These are phyloP conservation scores for Venustaconcha ellipsiformis DNA, from an alignment of 1,140 invertebrate genomes.

Conservation along the genomic window DNA sequence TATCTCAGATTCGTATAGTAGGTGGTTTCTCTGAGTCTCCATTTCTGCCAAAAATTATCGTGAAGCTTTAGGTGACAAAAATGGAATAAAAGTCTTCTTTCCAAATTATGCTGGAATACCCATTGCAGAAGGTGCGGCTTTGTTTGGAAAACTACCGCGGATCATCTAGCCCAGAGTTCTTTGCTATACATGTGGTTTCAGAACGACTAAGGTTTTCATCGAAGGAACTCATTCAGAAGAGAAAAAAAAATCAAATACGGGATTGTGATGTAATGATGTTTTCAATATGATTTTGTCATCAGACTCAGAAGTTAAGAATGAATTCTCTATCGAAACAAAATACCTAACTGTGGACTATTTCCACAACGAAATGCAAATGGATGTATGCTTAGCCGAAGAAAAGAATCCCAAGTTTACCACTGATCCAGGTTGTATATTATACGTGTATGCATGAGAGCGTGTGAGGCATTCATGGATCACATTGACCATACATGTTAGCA, in stretches of 20 bases:
- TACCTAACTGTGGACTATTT: no score
- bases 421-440: no score
- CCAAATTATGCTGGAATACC: conserved; percentile 23
- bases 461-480: no score
- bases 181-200: conserved; percentile 25
- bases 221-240: neutral
- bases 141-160: conserved; percentile 29
- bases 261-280: neutral
- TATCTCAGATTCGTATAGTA: conserved; percentile 25
- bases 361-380: no score
- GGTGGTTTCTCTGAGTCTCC: conserved; percentile 36
- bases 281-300: no score
- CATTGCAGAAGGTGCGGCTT: conserved; percentile 27
- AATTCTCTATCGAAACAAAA: no score
- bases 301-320: no score
- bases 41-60: conserved; percentile 17
- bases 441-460: no score
- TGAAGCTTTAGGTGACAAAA: conserved; percentile 5
- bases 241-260: neutral
- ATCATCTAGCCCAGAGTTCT: conserved; percentile 11
- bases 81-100: conserved; percentile 18
- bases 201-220: neutral
- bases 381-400: no score
- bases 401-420: no score
- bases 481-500: no score